Evolutionary conservation across 37 sponge, comb jelly and placozoan genomes (phyloP).

Genomic region (Oscarella lobularis): DNA sequence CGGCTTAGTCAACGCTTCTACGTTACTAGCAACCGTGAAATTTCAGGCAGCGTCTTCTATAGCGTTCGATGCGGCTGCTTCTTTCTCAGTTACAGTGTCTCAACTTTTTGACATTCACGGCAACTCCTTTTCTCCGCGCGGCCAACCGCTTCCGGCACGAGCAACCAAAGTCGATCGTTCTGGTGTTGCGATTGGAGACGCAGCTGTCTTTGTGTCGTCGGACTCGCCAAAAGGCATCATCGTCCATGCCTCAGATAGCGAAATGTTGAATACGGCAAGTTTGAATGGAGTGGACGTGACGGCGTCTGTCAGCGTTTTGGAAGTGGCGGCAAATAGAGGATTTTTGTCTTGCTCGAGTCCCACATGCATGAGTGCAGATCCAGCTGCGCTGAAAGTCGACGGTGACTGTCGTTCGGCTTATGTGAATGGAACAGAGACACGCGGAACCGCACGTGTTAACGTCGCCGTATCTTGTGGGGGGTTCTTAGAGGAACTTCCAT

Average conservation of each 20-base stretch:
- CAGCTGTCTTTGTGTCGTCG: slow-evolving; percentile 17
- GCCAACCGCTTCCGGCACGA: background rate
- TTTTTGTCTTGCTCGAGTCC: background rate
- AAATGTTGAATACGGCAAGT: slow-evolving; percentile 50
- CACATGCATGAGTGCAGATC: slow-evolving; percentile 13
- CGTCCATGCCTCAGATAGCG: slow-evolving; percentile 12
- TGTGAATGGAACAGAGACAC: slow-evolving; percentile 16
- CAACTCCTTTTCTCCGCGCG: slow-evolving; percentile 11
- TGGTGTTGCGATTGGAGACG: slow-evolving; percentile 6
- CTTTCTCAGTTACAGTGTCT: slow-evolving; percentile 1
- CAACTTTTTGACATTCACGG: slow-evolving; percentile 14
- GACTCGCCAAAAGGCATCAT: slow-evolving; percentile 22
- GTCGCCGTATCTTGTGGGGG: slow-evolving; percentile 13
- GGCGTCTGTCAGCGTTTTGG: slow-evolving; percentile 14
- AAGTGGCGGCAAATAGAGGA: slow-evolving; percentile 1
- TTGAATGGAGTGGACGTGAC: slow-evolving; percentile 16
- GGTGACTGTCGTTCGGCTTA: slow-evolving; percentile 20
- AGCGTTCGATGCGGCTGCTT: slow-evolving; percentile 4
- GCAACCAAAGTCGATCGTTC: slow-evolving; percentile 12
- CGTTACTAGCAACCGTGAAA: background rate
- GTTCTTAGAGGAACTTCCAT: background rate
- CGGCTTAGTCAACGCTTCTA: background rate
- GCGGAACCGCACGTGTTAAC: background rate
- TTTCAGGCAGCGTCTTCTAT: slow-evolving; percentile 1
- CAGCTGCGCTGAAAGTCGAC: slow-evolving; percentile 6